Conservation (phyloP, 2,797 vertebrate genomes). For the Tangara arthus region DNA sequence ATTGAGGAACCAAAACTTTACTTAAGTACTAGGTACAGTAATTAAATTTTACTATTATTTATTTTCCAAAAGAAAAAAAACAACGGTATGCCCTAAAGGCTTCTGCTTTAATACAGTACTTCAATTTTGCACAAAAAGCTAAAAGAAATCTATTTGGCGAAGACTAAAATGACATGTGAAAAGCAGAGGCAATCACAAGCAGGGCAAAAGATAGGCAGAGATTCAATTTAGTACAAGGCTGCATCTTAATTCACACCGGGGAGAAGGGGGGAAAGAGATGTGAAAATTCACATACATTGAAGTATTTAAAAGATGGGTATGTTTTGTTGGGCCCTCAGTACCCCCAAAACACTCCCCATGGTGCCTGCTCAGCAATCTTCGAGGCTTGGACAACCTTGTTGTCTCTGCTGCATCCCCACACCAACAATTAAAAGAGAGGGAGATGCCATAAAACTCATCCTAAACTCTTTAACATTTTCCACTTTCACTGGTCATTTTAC, state of each 20-base stretch:
- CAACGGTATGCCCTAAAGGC: not conserved
- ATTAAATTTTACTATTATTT: conserved; percentile 60
- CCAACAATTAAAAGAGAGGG: not conserved
- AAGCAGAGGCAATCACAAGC: conserved; percentile 27
- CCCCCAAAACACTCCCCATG: not conserved
- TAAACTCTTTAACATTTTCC: not conserved
- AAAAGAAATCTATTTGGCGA: conserved; percentile 66
- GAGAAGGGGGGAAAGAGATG: not conserved
- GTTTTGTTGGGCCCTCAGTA: not conserved
- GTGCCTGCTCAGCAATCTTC: not conserved
- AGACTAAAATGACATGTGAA: conserved; percentile 50
- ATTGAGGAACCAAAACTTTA: conserved; percentile 52
- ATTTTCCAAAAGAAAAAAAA: conserved; percentile 32
- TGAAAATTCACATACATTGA: not conserved
- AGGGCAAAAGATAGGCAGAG: conserved; percentile 1
- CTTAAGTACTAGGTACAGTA: conserved; percentile 42
- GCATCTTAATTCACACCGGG: conserved; percentile 32
- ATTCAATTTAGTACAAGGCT: conserved; percentile 11
- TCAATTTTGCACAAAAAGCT: conserved; percentile 55
- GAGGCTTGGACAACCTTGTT: not conserved
- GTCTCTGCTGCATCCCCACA: not conserved
- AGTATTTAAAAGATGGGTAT: not conserved
- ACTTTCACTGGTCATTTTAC: not conserved
- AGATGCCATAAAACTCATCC: not conserved
- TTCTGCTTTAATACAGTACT: conserved; percentile 44